A percentile compares a stretch with the other conserved stretches of the same genome.
Conservation (phyloP, 2,797 vertebrate species). For the Pyrocephalus nanus region DNA sequence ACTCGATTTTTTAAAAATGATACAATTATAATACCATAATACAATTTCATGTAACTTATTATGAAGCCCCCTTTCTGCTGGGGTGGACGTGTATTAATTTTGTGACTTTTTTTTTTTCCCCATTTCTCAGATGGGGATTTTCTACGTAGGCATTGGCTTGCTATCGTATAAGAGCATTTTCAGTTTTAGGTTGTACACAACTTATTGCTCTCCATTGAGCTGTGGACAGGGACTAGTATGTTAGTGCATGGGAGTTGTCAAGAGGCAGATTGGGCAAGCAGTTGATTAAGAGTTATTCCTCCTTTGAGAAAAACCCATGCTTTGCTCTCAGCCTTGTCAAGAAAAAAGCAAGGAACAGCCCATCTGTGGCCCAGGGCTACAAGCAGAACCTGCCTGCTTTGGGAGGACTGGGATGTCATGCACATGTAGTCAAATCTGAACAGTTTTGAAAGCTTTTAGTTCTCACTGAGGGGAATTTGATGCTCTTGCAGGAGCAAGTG, state of each 20-base stretch:
- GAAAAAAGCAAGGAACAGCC: background rate
- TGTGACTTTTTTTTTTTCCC: background rate
- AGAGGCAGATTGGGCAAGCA: background rate
- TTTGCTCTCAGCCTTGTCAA: background rate
- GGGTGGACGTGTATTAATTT: background rate
- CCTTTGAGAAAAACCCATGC: background rate
- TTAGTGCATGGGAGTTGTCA: background rate
- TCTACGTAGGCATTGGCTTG: fast-evolving
- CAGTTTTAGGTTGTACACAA: background rate
- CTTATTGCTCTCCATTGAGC: background rate
- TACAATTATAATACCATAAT: fast-evolving
- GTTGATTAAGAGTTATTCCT: background rate
- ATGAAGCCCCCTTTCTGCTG: background rate
- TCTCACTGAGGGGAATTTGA: background rate
- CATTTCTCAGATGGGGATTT: background rate
- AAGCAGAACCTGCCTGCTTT: background rate
- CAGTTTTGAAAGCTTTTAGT: background rate
- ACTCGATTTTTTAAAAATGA: background rate
- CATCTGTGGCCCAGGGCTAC: background rate
- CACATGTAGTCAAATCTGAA: background rate
- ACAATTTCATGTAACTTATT: background rate
- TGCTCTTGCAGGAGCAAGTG: background rate
- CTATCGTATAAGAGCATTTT: background rate
- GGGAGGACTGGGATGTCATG: background rate
- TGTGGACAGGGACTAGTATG: background rate